Conservation (phyloP, 2,113 vertebrate species). For the Pterocles gutturalis region DNA sequence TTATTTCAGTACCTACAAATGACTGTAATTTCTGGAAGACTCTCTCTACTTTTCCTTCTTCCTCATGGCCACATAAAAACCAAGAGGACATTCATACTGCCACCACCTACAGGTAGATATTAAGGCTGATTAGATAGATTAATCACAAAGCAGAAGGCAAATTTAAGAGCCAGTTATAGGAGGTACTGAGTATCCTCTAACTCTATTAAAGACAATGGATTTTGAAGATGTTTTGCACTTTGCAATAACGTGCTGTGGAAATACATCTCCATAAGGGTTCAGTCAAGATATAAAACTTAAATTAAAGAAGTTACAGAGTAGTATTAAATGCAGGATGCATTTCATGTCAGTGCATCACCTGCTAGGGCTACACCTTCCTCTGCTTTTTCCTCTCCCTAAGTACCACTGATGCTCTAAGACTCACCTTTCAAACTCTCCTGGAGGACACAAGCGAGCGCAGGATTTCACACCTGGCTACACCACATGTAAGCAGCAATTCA, state of each 20-base stretch:
- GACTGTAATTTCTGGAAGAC: conserved; percentile 68
- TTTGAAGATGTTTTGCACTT: background rate
- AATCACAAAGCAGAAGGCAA: conserved; percentile 39
- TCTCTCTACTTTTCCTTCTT: background rate
- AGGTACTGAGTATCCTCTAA: background rate
- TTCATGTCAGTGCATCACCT: background rate
- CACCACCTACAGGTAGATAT: conserved; percentile 27
- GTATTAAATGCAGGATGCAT: background rate
- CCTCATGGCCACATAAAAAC: conserved; percentile 14
- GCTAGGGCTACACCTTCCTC: background rate
- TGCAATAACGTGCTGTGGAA: conserved; percentile 1
- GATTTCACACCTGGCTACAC: background rate
- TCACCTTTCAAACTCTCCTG: background rate
- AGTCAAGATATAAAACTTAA: background rate
- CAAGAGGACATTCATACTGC: conserved; percentile 1
- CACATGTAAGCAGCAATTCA: background rate
- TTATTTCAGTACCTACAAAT: conserved; percentile 76
- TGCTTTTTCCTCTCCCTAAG: background rate
- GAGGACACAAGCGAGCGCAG: accelerated
- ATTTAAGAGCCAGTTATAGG: conserved; percentile 32
- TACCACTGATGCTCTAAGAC: background rate
- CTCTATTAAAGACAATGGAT: conserved; percentile 25
- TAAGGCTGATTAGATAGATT: conserved; percentile 29
- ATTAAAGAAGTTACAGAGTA: background rate
- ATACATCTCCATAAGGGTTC: conserved; percentile 4